Base-by-base conservation (phyloP, 2,888 invertebrate genomes). In the Dione juno region DNA sequence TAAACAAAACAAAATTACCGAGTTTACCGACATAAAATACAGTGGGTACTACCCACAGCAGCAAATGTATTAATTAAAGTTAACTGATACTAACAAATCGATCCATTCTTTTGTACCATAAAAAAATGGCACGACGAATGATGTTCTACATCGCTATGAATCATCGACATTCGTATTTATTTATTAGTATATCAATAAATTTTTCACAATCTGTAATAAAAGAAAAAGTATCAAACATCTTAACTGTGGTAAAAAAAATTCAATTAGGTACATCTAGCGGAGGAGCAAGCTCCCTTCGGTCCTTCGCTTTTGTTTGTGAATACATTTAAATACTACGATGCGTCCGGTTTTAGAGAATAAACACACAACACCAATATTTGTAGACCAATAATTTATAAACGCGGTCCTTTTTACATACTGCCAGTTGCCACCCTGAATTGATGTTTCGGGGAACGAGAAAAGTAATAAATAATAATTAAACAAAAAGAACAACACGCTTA, bases 241-340 rank as follows among this genome's bases (percentile, higher is more conserved):
- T 59, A 67, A 76, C 67, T 80, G 76, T 43, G 54, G 80, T 80
- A 77, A 81, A 80, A 28, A 81, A 79, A 84, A 85, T 88, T 90
- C 91, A 90, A 92, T 92, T 50, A 50, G 50, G 50, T 50, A 19
- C 87, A 40, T 37, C 37, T 57, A 86, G 85, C 83, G 82, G 87
- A 83, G 80, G 85, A 81, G 81, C 81, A 79, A 81, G 82, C 84
- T 84, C 82, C 89, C 88, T 89, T 89, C 89, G 88, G 79, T 78
- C 80, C 84, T 83, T 70, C 76, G 84, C 89, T 86, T 89, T 91
- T 92, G 91, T 92, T 92, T 92, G 90, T 84, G 85, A 84, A 90
- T 86, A 90, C 89, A 92, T 91, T 90, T 89, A 89, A 90, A 91
- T 91, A 89, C 84, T 84, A 83, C 82, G 83, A 85, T 84, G 83